Base-by-base conservation (phyloP, 2,113 vertebrate species). In the Notarius lentiginosus region DNA sequence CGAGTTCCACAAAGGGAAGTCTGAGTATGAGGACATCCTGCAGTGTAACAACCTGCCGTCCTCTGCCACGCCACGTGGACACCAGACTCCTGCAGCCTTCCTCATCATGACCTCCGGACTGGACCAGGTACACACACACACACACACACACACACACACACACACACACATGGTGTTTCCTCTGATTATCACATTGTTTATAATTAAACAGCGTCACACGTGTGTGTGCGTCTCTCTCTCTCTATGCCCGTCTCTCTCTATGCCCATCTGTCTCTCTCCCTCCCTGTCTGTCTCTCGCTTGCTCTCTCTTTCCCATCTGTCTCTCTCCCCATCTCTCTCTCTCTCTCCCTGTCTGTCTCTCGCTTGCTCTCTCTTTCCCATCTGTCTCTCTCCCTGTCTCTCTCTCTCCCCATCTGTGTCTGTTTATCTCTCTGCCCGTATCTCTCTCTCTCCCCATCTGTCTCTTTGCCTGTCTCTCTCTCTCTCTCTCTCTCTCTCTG, bases 71-170 rank as follows among this genome's bases (percentile, higher is more conserved):
- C 95, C 96, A 17, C 93, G 96, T 12, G 96, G 96, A 72, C 96
- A 96, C 89, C 96, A 96, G 91, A 70, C 94, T 49, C 95, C 96
- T 4, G 93, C 95, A 1, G 96, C 96, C 9, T 96, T 96, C 92
- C 95, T 96, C 92, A 95, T 96, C 91, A 94, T 96, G 95, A 92
- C 94, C 65, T 95, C 96, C 0, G 96, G 96, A 60, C 93, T 96
- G 0, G 94, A 96, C 91, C 93, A 95, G 95, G 96, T 96, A 89
- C 79, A 72, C 24, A 27, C 60, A 82, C n/a, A 1, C 47, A 20
- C 0, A 65, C 58, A 47, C 4, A 70, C 66, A 20, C 47, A 55
- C 77, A 56, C 58, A 76, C 77, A 58, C 79, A 47, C 70, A 47
- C 34, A 51, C 49, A 66, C 60, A 79, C 51, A 79, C 73, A 41